Evolutionary conservation across 1,140 invertebrate species (phyloP).

Genomic region (Euura saliciscinereae): DNA sequence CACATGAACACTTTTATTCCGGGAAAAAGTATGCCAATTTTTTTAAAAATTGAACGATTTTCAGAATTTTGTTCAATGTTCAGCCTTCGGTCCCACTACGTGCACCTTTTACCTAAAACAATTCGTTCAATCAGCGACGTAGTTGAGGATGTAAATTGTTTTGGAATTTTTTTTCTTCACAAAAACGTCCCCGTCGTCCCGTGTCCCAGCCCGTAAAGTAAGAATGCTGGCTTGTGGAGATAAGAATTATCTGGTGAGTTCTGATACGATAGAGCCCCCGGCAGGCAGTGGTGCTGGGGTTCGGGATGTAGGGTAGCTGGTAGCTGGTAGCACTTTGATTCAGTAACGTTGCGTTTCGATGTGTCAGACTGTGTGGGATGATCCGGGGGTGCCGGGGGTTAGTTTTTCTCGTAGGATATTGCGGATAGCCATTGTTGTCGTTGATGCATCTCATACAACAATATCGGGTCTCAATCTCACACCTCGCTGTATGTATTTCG

Average conservation of each 20-base stretch:
- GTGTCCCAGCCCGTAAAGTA: conserved; percentile 26
- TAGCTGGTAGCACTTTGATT: conserved; percentile 23
- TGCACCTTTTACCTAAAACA: too few relatives aligned
- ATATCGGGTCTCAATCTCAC: too few relatives aligned
- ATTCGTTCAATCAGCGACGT: too few relatives aligned
- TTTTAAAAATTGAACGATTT: too few relatives aligned
- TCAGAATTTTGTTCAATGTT: too few relatives aligned
- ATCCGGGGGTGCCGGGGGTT: conserved; percentile 18
- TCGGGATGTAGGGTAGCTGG: conserved; percentile 10
- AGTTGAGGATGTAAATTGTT: too few relatives aligned
- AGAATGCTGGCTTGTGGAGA: conserved; percentile 52
- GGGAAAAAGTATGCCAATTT: too few relatives aligned
- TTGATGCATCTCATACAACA: conserved; percentile 47
- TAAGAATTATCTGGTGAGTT: conserved; percentile 54
- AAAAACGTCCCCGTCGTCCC: not conserved
- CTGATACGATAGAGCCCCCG: conserved; percentile 52
- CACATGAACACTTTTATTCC: too few relatives aligned
- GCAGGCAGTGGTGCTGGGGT: not conserved
- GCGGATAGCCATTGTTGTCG: conserved; percentile 54
- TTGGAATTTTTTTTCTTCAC: too few relatives aligned
- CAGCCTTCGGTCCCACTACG: too few relatives aligned
- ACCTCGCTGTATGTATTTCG: too few relatives aligned
- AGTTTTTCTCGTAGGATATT: conserved; percentile 49
- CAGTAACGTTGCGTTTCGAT: not conserved
- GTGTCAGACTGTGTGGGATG: conserved; percentile 2